Evolutionary conservation across 2,888 invertebrate species (phyloP).

Genomic region (Xestobium rufovillosum): DNA sequence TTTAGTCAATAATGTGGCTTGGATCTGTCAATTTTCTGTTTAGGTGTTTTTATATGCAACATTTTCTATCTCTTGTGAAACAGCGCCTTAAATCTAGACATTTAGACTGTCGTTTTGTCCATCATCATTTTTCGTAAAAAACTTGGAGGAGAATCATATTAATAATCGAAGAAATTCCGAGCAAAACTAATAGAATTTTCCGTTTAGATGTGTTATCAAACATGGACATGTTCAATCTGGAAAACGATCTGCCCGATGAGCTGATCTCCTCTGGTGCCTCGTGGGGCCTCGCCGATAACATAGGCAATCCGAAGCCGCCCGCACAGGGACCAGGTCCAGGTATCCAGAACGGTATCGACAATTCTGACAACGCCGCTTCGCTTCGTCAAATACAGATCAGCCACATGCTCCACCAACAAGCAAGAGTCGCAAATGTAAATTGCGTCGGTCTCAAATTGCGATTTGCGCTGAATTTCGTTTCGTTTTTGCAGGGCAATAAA

Average conservation of each 20-base stretch:
- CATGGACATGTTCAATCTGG: slow-evolving; percentile 81
- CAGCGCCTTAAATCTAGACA: no score
- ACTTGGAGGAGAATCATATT: no score
- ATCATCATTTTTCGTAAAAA: no score
- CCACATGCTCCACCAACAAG: slow-evolving; percentile 59
- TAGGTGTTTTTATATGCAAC: no score
- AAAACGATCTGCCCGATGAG: slow-evolving; percentile 88
- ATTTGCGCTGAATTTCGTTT: not conserved
- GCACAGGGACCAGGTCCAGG: slow-evolving; percentile 76
- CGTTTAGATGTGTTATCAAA: slow-evolving; percentile 78
- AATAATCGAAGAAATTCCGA: no score
- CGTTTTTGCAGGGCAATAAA: slow-evolving; percentile 55
- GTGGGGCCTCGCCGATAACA: slow-evolving; percentile 52
- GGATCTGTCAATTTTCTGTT: no score
- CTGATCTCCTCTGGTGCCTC: slow-evolving; percentile 64
- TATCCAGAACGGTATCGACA: slow-evolving; percentile 66
- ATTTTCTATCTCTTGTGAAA: no score
- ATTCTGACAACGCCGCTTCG: slow-evolving; percentile 45
- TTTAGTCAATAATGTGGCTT: no score
- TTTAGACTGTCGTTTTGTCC: no score
- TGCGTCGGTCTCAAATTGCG: slow-evolving; percentile 20
- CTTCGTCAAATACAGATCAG: slow-evolving; percentile 53
- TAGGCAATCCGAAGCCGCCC: slow-evolving; percentile 62
- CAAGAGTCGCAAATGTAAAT: slow-evolving; percentile 20
- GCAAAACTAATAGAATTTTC: no score